A percentile compares a stretch with the other conserved stretches of the same genome.
phyloP scores from a whole-genome alignment of 2,888 invertebrate species.

The Eupithecia dodoneata region DNA sequence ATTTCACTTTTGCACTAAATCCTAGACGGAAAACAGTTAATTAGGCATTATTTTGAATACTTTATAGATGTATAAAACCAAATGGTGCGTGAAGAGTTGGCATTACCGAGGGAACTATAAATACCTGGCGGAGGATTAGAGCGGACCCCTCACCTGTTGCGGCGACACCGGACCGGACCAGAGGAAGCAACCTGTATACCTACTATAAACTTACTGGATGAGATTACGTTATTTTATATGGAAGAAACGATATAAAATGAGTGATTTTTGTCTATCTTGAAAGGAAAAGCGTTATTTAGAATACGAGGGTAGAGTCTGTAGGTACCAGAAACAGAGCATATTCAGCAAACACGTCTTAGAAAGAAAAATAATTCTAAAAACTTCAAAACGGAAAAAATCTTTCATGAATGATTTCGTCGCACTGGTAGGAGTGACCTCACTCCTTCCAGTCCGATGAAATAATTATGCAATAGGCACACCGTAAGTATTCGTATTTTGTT shows the following conservation, averaged over 20 bases:
- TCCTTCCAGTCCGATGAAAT: no score
- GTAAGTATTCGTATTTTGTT: neutral
- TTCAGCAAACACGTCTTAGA: no score
- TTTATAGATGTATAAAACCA: conserved; percentile 40
- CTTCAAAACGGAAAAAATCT: neutral
- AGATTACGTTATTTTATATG: neutral
- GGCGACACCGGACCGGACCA: neutral
- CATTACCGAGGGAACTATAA: conserved; percentile 23
- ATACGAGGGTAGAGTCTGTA: no score
- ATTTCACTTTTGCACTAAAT: conserved; percentile 37
- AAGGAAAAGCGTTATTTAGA: no score
- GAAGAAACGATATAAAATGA: neutral
- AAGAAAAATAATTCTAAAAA: neutral
- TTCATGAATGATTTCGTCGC: no score
- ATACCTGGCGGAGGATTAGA: neutral
- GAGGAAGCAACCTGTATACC: neutral
- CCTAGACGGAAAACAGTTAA: conserved; percentile 37
- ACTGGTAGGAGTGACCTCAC: no score
- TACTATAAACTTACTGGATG: neutral
- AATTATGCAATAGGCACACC: neutral
- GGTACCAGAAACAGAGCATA: no score
- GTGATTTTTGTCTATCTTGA: neutral
- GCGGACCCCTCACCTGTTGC: conserved; percentile 13
- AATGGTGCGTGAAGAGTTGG: conserved; percentile 39
- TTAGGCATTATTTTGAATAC: conserved; percentile 41